Percentiles rank a stretch among this genome's conserved stretches.
Evolutionary conservation across 2,797 vertebrate species (phyloP).

Genomic region (Esox lucius): DNA sequence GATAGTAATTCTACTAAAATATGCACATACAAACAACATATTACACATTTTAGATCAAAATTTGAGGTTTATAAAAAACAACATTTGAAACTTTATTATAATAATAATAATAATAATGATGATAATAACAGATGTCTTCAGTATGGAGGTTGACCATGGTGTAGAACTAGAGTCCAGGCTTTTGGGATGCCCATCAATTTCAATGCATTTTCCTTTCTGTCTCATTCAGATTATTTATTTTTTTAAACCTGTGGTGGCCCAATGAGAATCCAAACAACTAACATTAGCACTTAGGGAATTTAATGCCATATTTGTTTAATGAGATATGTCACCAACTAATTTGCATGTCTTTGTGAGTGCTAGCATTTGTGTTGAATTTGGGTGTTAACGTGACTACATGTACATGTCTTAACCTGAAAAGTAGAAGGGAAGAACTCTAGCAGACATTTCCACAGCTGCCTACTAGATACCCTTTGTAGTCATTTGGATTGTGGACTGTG

Average conservation of each 20-base stretch:
- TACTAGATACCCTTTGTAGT: slow-evolving; percentile 18
- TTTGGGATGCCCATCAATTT: not conserved
- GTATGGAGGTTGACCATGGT: slow-evolving; percentile 11
- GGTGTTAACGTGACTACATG: not conserved
- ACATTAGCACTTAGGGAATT: not conserved
- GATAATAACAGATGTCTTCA: slow-evolving; percentile 31
- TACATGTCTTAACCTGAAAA: not conserved
- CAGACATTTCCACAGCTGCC: slow-evolving; percentile 18
- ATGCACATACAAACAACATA: too few species aligned
- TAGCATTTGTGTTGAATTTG: slow-evolving; percentile 25
- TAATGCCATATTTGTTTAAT: not conserved
- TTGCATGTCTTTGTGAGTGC: not conserved
- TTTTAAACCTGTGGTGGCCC: not conserved
- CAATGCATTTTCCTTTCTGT: not conserved
- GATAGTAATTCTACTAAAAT: too few species aligned
- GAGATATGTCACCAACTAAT: too few species aligned
- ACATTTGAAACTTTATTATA: too few species aligned
- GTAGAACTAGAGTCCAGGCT: slow-evolving; percentile 6
- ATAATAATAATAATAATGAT: too few species aligned
- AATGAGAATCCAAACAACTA: not conserved
- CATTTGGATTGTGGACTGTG: slow-evolving; percentile 37
- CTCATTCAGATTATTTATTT: not conserved
- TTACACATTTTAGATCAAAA: too few species aligned
- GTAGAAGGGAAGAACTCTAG: not conserved
- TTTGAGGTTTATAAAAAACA: too few species aligned